These are phyloP conservation scores for Onthophagus sagittarius DNA, from an alignment of 2,888 invertebrate species.

Conservation along the genomic window DNA sequence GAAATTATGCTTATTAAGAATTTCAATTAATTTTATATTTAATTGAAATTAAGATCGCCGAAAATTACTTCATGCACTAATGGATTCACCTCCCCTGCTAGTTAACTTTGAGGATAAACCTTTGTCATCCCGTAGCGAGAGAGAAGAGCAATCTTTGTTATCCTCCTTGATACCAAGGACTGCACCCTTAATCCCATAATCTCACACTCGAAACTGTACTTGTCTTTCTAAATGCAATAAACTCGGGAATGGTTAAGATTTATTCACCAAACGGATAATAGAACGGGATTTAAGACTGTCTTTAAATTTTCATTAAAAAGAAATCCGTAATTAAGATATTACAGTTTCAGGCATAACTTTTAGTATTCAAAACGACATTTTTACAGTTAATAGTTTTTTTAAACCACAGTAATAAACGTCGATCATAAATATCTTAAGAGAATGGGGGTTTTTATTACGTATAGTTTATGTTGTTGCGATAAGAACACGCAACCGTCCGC, in stretches of 20 bases:
- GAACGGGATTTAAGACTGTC: neutral
- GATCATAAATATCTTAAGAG: neutral
- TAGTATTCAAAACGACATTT: neutral
- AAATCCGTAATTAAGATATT: neutral
- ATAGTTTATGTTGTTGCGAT: neutral
- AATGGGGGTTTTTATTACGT: neutral
- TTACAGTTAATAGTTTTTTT: neutral
- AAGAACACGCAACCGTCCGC: neutral
- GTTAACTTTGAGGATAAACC: neutral
- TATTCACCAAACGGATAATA: constrained; percentile 3
- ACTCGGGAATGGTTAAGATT: neutral
- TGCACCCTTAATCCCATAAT: constrained; percentile 41
- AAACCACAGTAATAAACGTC: neutral
- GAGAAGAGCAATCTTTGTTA: constrained; percentile 36
- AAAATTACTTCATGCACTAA: neutral
- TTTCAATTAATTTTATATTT: neutral
- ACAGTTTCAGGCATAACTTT: neutral
- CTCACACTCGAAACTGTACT: constrained; percentile 33
- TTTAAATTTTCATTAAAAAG: neutral
- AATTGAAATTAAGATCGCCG: neutral
- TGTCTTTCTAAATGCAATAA: constrained; percentile 7
- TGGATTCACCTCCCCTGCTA: neutral
- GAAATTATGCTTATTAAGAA: neutral
- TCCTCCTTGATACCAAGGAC: constrained; percentile 41
- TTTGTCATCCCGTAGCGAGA: constrained; percentile 13